phyloP scores from a whole-genome alignment of 37 sponge, comb jelly and placozoan species.

The Aphrocallistes beatrix region DNA sequence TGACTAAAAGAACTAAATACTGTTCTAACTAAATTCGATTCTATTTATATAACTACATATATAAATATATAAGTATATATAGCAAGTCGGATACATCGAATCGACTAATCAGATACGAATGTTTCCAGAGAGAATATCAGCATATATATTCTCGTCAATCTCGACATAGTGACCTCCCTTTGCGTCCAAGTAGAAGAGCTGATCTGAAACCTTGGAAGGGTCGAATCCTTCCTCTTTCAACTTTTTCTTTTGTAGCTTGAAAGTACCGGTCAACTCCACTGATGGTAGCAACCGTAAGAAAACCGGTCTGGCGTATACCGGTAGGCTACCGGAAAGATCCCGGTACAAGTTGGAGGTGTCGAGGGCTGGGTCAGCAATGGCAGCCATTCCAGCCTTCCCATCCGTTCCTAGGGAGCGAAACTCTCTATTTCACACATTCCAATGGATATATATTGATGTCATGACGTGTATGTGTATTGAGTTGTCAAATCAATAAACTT shows the following conservation, averaged over 20 bases:
- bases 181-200: conserved; percentile 2
- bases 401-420: conserved; percentile 19
- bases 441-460: no score
- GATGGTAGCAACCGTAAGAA: conserved; percentile 46
- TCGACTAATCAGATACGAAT: not conserved
- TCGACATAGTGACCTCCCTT: not conserved
- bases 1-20: no score
- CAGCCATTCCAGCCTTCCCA: conserved; percentile 74
- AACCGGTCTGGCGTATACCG: conserved; percentile 55
- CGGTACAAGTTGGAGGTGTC: conserved; percentile 28
- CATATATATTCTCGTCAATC: not conserved
- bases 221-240: conserved; percentile 52
- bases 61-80: no score
- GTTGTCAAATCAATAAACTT: no score
- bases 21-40: no score
- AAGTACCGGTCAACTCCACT: conserved; percentile 46
- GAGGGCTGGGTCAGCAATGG: conserved; percentile 28
- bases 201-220: not conserved
- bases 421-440: no score
- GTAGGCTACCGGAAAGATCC: conserved; percentile 30
- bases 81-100: no score
- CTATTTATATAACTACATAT: no score
- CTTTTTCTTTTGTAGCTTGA: conserved; percentile 49
- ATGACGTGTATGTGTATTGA: no score
- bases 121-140: not conserved